Percentiles rank a stretch among this genome's conserved stretches.
Conservation (phyloP, 2,797 vertebrate species). For the Odontamblyopus lacepedii region DNA sequence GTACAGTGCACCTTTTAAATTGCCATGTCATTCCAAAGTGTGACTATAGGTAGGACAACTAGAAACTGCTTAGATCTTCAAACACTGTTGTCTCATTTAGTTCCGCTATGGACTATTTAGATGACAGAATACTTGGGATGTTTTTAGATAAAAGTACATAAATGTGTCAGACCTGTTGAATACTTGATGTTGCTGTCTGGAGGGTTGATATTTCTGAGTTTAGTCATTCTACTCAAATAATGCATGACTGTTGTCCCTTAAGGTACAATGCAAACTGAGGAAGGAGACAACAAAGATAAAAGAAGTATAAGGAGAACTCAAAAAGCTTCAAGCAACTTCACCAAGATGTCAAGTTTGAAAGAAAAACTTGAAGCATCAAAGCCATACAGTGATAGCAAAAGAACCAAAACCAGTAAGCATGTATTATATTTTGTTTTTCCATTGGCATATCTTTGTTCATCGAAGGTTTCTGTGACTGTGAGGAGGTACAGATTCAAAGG, state of each 20-base stretch:
- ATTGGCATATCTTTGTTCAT: constrained; percentile 12
- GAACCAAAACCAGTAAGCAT: not conserved
- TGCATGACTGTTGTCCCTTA: not conserved
- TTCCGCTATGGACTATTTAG: not conserved
- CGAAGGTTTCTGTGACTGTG: constrained; percentile 8
- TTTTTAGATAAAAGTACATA: not conserved
- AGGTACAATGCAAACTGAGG: not conserved
- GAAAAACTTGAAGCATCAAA: not conserved
- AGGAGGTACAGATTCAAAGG: constrained; percentile 7
- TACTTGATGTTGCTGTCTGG: not conserved
- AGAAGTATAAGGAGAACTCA: not conserved
- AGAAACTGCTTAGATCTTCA: too few relatives aligned
- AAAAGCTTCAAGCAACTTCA: not conserved
- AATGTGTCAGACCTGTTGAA: constrained; percentile 5
- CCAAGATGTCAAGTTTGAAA: not conserved
- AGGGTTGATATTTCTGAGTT: not conserved
- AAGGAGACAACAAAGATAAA: not conserved
- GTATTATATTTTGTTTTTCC: not conserved
- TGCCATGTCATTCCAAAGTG: too few relatives aligned
- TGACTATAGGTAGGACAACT: too few relatives aligned
- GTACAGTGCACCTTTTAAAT: too few relatives aligned
- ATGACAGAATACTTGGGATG: not conserved
- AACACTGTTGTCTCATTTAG: not conserved
- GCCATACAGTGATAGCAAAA: not conserved
- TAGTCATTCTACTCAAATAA: not conserved